Base-by-base conservation (phyloP, 2,797 vertebrate species). In the Oophaga sylvatica region DNA sequence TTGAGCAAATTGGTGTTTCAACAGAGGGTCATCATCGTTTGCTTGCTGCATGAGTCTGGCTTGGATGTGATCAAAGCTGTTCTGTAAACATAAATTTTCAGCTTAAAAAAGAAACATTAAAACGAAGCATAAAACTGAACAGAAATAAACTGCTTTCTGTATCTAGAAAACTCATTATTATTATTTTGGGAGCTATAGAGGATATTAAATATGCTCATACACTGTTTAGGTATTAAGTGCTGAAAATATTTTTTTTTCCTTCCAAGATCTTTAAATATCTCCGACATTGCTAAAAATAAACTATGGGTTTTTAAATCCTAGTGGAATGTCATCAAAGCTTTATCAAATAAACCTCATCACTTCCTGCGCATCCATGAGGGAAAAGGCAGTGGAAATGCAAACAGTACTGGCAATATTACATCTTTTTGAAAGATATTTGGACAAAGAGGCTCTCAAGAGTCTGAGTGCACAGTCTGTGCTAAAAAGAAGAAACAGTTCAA, bases 341-440 rank as follows among this genome's bases (percentile, higher is more conserved):
- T 90, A 65, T 82, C 87, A 41, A 22, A 76, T n/a, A 87, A 59
- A 86, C 1, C 6, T 83, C n/a, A 71, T 84, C 65, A 90, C 90
- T 90, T 90, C 26, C 35, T 29, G 8, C 15, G 26, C 41, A 90
- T 65, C 11, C 68, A 84, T 2, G 1, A 5, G 90, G 88, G 87
- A 88, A 48, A 57, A 22, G 45, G 9, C n/a, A 90, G 62, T 79
- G 90, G 73, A 92, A 90, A 2, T 76, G 86, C 56, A 86, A 76
- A 29, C n/a, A 57, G 73, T 19, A 29, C n/a, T 79, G 90, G 88
- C 89, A 16, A 90, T 45, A 85, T 87, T 88, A 76, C 68, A 29
- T 87, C 75, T 90, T 75, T 89, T 88, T 80, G 62, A 81, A 56
- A 82, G 85, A 56, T 77, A 90, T 90, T 83, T 65, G 82, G 84